Evolutionary conservation across 1,140 invertebrate genomes (phyloP).

Genomic region (Drosophila kikkawai): DNA sequence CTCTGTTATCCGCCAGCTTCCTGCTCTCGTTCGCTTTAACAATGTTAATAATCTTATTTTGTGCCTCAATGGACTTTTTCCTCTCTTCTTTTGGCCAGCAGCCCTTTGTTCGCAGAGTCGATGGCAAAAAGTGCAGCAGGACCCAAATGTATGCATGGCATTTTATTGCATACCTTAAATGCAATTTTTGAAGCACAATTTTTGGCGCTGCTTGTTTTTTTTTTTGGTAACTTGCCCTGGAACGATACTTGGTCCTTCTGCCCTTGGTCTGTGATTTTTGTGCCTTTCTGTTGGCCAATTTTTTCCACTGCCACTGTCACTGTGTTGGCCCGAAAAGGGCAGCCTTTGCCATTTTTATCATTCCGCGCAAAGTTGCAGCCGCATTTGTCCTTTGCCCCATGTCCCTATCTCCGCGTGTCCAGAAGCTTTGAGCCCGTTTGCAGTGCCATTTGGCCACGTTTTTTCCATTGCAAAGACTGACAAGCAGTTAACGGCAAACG

Average conservation of each 20-base stretch:
- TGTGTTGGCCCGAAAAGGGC: conserved; percentile 24
- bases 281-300: conserved; percentile 43
- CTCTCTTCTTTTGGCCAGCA: conserved; percentile 15
- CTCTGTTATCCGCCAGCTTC: conserved; percentile 33
- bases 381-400: conserved; percentile 44
- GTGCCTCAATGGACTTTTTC: conserved; percentile 69
- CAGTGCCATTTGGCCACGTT: conserved; percentile 32
- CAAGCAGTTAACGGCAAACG: conserved; percentile 28
- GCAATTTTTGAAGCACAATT: conserved; percentile 68
- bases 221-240: conserved; percentile 16
- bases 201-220: conserved; percentile 46
- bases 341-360: conserved; percentile 60
- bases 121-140: conserved; percentile 32
- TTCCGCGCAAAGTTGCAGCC: conserved; percentile 61
- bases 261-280: conserved; percentile 43
- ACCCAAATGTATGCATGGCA: conserved; percentile 68
- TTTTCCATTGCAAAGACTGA: conserved; percentile 6
- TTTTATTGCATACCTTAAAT: conserved; percentile 78
- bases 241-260: conserved; percentile 3
- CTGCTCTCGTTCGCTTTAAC: conserved; percentile 74
- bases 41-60: conserved; percentile 83
- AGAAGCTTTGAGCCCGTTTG: conserved; percentile 46
- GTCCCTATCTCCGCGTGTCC: conserved; percentile 10
- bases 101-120: conserved; percentile 42
- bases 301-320: conserved; percentile 23